Evolutionary conservation across 2,888 invertebrate genomes (phyloP).

Genomic region (Catonia carolina): DNA sequence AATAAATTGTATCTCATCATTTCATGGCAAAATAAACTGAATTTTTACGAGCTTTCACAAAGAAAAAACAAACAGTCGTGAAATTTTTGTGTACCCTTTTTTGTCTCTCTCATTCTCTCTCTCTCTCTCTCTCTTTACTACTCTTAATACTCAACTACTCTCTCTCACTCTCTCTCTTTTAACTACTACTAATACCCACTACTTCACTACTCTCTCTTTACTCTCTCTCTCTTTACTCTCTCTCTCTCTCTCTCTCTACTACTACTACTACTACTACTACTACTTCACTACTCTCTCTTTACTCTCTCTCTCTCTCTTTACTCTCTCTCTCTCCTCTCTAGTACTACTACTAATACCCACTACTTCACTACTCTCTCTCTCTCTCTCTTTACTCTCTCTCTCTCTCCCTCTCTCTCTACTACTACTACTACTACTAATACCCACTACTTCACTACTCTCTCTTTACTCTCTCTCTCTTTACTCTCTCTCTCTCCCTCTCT

Average conservation of each 20-base stretch:
- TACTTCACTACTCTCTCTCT: constrained; percentile 26
- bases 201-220: background rate
- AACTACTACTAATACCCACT: background rate
- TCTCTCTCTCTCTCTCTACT: constrained; percentile 24
- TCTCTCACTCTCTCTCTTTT: too few relatives aligned
- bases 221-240: background rate
- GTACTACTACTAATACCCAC: background rate
- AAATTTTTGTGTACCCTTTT: too few relatives aligned
- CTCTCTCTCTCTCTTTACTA: too few relatives aligned
- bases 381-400: background rate
- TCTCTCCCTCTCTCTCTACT: background rate
- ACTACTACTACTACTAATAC: too few relatives aligned
- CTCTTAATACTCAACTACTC: too few relatives aligned
- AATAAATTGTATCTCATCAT: too few relatives aligned
- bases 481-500: background rate
- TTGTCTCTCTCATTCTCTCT: background rate
- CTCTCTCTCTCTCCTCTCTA: background rate
- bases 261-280: background rate
- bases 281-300: background rate
- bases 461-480: too few relatives aligned
- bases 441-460: too few relatives aligned
- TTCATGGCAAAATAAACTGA: too few relatives aligned
- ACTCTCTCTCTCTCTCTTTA: constrained; percentile 2
- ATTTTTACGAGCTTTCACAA: too few relatives aligned
- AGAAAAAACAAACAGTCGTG: too few relatives aligned